phyloP scores from a whole-genome alignment of 2,113 vertebrate species.

The Pseudonaja textilis region DNA sequence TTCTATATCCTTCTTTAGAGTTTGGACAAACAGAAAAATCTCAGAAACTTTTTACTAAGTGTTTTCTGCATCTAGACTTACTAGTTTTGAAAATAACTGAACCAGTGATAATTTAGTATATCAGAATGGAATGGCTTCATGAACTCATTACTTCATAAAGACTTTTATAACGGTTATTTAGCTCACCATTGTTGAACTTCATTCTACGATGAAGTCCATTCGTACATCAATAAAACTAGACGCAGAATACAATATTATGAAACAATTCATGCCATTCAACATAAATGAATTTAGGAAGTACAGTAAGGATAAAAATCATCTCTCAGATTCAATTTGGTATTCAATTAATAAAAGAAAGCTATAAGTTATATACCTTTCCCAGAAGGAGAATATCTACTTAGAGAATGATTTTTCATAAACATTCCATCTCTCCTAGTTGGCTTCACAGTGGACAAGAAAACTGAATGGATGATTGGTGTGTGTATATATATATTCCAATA shows the following conservation, averaged over 20 bases:
- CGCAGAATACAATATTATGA: not conserved
- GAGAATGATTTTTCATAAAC: not conserved
- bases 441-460: not conserved
- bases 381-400: not conserved
- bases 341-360: not conserved
- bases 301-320: not conserved
- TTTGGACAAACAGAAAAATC: not conserved
- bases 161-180: not conserved
- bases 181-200: not conserved
- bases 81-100: not conserved
- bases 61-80: not conserved
- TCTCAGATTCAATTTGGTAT: not conserved
- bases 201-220: not conserved
- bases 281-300: not conserved
- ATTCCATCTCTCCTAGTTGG: not conserved
- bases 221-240: not conserved
- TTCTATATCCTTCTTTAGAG: not conserved
- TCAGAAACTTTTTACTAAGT: not conserved
- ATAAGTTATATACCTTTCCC: not conserved
- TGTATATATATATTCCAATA: too few relatives aligned
- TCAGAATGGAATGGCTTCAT: not conserved
- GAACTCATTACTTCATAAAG: too few relatives aligned
- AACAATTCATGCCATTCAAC: not conserved
- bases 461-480: not conserved
- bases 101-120: not conserved